Percentiles rank a stretch among this genome's conserved stretches.
phyloP scores from a whole-genome alignment of 2,888 invertebrate genomes.

The Epinotia ramella region DNA sequence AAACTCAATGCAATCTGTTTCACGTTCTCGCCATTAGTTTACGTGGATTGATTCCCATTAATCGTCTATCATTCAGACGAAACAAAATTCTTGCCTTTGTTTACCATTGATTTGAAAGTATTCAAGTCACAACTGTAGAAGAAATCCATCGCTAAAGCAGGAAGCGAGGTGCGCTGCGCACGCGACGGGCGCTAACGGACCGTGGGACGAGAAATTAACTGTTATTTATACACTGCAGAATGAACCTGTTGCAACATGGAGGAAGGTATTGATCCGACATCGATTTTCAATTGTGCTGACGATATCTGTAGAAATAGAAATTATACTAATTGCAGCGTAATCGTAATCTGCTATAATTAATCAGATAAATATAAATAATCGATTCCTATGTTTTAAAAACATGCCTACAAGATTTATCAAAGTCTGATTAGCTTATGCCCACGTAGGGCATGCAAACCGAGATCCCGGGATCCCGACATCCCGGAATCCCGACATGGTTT shows the following conservation, averaged over 20 bases:
- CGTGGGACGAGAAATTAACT: slow-evolving; percentile 82
- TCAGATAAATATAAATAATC: no score
- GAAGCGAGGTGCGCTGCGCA: slow-evolving; percentile 72
- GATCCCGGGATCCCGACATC: no score
- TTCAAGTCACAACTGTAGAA: slow-evolving; percentile 51
- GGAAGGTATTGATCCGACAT: slow-evolving; percentile 68
- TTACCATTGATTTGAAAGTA: slow-evolving; percentile 38
- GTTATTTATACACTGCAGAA: slow-evolving; percentile 77
- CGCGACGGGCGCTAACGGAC: slow-evolving; percentile 80
- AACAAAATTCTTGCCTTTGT: slow-evolving; percentile 35
- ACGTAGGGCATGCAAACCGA: no score
- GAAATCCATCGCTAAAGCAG: slow-evolving; percentile 72
- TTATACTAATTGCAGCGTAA: no score
- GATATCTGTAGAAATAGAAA: slow-evolving; percentile 1
- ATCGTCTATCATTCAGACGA: slow-evolving; percentile 33
- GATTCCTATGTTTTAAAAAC: no score
- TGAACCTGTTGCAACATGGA: slow-evolving; percentile 73
- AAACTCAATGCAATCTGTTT: slow-evolving; percentile 23
- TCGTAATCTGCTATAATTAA: no score
- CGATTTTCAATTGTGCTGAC: slow-evolving; percentile 56
- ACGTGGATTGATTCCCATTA: slow-evolving; percentile 23
- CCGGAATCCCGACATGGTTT: no score
- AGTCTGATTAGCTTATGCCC: no score
- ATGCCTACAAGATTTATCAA: no score
- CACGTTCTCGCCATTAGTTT: slow-evolving; percentile 19